Evolutionary conservation across 2,888 invertebrate genomes (phyloP).

Genomic region (Stenoptilia bipunctidactyla): DNA sequence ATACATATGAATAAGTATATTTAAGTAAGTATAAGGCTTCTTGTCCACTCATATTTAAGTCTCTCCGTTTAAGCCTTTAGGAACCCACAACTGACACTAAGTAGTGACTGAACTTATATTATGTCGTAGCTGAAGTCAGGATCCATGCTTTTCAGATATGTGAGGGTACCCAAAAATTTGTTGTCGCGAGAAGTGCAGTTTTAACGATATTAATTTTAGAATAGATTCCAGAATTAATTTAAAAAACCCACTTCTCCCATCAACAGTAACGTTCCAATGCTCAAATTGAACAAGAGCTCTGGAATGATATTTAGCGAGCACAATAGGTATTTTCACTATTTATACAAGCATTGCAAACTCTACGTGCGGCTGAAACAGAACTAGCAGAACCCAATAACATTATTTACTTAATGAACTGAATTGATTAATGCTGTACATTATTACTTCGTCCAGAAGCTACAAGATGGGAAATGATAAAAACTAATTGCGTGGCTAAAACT

Average conservation of each 20-base stretch:
- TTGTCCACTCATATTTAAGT: too few relatives aligned
- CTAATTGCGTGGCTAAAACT: too few relatives aligned
- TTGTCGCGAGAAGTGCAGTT: conserved; percentile 26
- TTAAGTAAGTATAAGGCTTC: too few relatives aligned
- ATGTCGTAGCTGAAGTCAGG: conserved; percentile 62
- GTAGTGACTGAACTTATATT: conserved; percentile 58
- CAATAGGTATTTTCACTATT: conserved; percentile 40
- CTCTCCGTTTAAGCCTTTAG: too few relatives aligned
- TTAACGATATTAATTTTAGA: conserved; percentile 5
- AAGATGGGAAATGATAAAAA: too few relatives aligned
- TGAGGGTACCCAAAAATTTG: conserved; percentile 39
- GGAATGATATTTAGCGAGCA: conserved; percentile 30
- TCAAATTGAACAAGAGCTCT: conserved; percentile 27
- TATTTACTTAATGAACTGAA: too few relatives aligned
- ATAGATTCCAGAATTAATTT: conserved; percentile 5
- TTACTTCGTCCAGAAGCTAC: too few relatives aligned
- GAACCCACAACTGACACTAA: not conserved
- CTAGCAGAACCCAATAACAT: not conserved
- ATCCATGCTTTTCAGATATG: conserved; percentile 62
- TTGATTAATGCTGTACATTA: too few relatives aligned
- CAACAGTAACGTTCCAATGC: conserved; percentile 53
- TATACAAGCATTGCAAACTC: conserved; percentile 45
- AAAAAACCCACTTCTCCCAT: conserved; percentile 25
- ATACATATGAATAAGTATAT: too few relatives aligned
- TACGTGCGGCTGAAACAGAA: conserved; percentile 42